phyloP scores from a whole-genome alignment of 2,888 invertebrate species.

The Margaritifera margaritifera region DNA sequence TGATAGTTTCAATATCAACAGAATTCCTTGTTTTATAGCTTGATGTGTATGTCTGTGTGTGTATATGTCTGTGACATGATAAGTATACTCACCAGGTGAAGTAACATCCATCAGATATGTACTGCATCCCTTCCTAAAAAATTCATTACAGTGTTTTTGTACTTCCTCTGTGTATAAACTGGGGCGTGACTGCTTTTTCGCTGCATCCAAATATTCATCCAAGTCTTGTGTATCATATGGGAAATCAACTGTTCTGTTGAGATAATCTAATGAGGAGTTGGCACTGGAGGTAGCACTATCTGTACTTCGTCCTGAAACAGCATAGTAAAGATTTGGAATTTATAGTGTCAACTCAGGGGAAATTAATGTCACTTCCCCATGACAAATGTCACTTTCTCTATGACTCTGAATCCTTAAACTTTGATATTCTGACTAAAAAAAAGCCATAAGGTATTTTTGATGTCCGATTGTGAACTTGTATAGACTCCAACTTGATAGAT shows the following conservation, averaged over 20 bases:
- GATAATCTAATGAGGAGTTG: neutral
- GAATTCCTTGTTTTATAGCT: too few relatives aligned
- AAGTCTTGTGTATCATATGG: constrained; percentile 10
- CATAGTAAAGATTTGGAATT: too few relatives aligned
- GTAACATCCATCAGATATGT: constrained; percentile 55
- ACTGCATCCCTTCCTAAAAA: constrained; percentile 28
- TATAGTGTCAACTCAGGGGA: too few relatives aligned
- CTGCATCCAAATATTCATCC: constrained; percentile 28
- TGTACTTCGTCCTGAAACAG: constrained; percentile 16
- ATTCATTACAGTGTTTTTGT: constrained; percentile 37
- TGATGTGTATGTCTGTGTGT: too few relatives aligned
- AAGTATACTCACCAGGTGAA: constrained; percentile 48
- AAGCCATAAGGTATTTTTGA: too few relatives aligned
- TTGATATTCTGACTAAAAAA: too few relatives aligned
- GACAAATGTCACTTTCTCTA: too few relatives aligned
- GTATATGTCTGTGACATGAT: neutral
- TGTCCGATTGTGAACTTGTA: too few relatives aligned
- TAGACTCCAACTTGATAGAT: too few relatives aligned
- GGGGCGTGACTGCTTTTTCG: constrained; percentile 18
- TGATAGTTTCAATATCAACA: too few relatives aligned
- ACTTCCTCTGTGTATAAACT: constrained; percentile 29
- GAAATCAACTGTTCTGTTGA: neutral
- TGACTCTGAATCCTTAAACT: too few relatives aligned
- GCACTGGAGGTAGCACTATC: constrained; percentile 5
- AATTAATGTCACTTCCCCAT: too few relatives aligned